Percentiles rank a stretch among this genome's conserved stretches.
phyloP scores from a whole-genome alignment of 2,888 invertebrate species.

The Phalangium opilio region DNA sequence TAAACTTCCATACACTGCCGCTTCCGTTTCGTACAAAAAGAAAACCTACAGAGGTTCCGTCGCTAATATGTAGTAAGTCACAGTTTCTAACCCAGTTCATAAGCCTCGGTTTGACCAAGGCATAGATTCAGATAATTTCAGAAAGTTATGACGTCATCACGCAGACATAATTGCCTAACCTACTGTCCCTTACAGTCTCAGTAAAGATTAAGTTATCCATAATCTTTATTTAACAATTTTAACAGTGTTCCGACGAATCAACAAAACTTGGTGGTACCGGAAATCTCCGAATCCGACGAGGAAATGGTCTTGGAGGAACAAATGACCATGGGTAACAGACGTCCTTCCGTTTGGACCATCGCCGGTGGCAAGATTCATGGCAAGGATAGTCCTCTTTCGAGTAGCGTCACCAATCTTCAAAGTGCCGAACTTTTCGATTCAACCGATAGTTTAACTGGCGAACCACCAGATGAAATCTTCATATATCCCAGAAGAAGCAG shows the following conservation, averaged over 20 bases:
- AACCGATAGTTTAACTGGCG: not conserved
- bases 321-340: constrained; percentile 8
- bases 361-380: constrained; percentile 15
- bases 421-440: not conserved
- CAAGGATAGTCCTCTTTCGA: not conserved
- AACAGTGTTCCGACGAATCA: constrained; percentile 41
- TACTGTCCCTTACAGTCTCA: too few species aligned
- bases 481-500: not conserved
- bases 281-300: constrained; percentile 39
- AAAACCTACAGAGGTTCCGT: constrained; percentile 43
- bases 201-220: too few species aligned
- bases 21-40: constrained; percentile 39
- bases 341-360: constrained; percentile 15
- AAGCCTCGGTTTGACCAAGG: too few species aligned
- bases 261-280: constrained; percentile 40
- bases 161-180: too few species aligned
- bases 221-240: not conserved
- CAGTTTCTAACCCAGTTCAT: too few species aligned
- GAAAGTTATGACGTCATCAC: too few species aligned
- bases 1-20: constrained; percentile 40
- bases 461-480: not conserved
- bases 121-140: too few species aligned
- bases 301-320: constrained; percentile 23
- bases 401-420: not conserved
- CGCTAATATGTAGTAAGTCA: constrained; percentile 38